A percentile compares a stretch with the other conserved stretches of the same genome.
Conservation (phyloP, 37 sponge, comb jelly and placozoan genomes). For the Chondrilla cf. caribensis region DNA sequence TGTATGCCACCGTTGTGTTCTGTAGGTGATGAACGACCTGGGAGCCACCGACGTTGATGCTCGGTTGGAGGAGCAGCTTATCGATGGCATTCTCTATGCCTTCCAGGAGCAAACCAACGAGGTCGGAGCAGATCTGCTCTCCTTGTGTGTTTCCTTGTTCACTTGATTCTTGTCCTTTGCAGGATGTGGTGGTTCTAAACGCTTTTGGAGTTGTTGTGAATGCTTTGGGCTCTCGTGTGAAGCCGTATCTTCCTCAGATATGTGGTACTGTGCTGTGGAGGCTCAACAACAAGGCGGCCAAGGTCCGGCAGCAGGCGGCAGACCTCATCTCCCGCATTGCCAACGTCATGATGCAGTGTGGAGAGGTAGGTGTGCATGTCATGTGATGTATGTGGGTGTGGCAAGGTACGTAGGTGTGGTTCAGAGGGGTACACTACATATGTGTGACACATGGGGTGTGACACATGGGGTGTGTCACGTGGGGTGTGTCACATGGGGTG, state of each 20-base stretch:
- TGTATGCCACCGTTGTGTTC: background rate
- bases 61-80: slow-evolving; percentile 94
- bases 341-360: slow-evolving; percentile 90
- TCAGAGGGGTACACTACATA: background rate
- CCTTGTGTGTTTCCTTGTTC: no score
- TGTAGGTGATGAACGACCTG: slow-evolving; percentile 81
- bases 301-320: slow-evolving; percentile 97
- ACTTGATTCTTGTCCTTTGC: background rate
- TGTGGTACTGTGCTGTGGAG: slow-evolving; percentile 98
- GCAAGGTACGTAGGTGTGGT: slow-evolving; percentile 49
- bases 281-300: slow-evolving; percentile 96
- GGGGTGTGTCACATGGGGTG: background rate
- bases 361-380: no score
- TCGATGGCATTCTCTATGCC: slow-evolving; percentile 96
- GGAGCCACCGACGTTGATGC: slow-evolving; percentile 96
- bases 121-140: no score
- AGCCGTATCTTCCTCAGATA: slow-evolving; percentile 98
- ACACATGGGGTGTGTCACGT: background rate
- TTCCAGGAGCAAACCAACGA: slow-evolving; percentile 91
- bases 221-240: slow-evolving; percentile 88
- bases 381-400: slow-evolving; percentile 50
- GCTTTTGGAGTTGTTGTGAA: slow-evolving; percentile 97
- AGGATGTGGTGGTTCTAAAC: slow-evolving; percentile 96
- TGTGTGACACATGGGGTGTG: background rate
- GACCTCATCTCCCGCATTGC: slow-evolving; percentile 95